Percentiles rank a stretch among this genome's conserved stretches.
These are phyloP conservation scores for Synanthedon myopaeformis DNA, from an alignment of 2,888 invertebrate genomes.

Conservation along the genomic window DNA sequence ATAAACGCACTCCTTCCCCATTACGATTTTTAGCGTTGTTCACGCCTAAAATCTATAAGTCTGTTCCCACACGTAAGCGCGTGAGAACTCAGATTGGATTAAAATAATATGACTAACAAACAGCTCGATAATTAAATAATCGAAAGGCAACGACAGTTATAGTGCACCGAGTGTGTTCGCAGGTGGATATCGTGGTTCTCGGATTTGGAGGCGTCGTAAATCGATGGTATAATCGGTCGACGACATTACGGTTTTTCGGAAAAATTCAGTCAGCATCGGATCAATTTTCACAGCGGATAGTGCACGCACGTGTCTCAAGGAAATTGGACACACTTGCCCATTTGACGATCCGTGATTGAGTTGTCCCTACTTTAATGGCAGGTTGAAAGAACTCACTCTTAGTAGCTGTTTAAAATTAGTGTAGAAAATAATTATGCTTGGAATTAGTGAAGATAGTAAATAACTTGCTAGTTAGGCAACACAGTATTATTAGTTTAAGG, in stretches of 20 bases:
- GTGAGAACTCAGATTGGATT: conserved; percentile 56
- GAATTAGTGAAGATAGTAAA: too few species aligned
- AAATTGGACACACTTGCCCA: conserved; percentile 38
- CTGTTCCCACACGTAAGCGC: conserved; percentile 54
- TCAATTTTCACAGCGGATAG: conserved; percentile 66
- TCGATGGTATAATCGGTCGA: conserved; percentile 50
- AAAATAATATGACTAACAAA: conserved; percentile 48
- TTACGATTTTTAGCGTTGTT: too few species aligned
- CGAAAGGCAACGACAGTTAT: conserved; percentile 56
- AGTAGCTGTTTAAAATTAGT: conserved; percentile 13
- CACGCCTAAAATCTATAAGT: conserved; percentile 9
- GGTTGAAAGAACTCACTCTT: conserved; percentile 12
- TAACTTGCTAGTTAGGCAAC: too few species aligned
- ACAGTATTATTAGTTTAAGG: too few species aligned
- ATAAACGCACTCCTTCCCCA: too few species aligned
- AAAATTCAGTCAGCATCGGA: conserved; percentile 40
- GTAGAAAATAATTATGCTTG: too few species aligned
- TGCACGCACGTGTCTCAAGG: conserved; percentile 56
- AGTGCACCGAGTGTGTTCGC: conserved; percentile 25
- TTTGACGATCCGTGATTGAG: conserved; percentile 23
- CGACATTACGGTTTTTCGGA: conserved; percentile 40
- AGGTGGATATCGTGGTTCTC: conserved; percentile 56
- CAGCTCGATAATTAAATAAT: conserved; percentile 58
- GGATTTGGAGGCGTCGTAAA: conserved; percentile 47
- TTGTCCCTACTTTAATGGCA: conserved; percentile 21